Base-by-base conservation (phyloP, 2,888 invertebrate species). In the Masnerella sp. region DNA sequence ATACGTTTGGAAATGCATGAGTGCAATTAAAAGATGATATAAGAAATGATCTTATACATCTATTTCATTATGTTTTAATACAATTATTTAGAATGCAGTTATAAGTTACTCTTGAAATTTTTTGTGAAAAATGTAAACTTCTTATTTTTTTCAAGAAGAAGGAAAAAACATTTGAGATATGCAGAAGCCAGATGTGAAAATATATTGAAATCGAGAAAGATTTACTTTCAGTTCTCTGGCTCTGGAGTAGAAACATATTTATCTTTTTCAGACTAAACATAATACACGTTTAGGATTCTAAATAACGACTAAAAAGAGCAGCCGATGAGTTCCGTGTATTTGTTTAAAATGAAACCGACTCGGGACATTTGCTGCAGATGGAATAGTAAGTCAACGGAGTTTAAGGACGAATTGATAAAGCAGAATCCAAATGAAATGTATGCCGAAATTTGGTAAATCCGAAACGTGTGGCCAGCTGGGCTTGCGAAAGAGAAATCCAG, bases 331-430 rank as follows among this genome's bases (percentile, higher is more conserved):
- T 72, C 68, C 61, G 76, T 75, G 62, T 80, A 80, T 83, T 82
- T 82, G 79, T 81, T 84, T 82, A 80, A 81, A 77, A 56, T 75
- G 68, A 71, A 4, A 49, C 45, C 77, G 81, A 82, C 79, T 77
- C 62, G 78, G 74, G 80, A 81, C 82, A 83, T 84, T 84, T 80
- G 81, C 79, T 74, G 73, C 51, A 67, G 74, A 11, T 18, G n/a
- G 5, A 30, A 30, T 4, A 47, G 28, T n/a, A 9, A 38, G 17
- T 8, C 2, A 40, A 40, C 2, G 18, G 40, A 8, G 17, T 25
- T 7, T 25, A 7, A 25, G 7, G 15, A 18, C 2, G n/a, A 17
- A 40, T n/a, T 40, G 32, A 8, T 12, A 36, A 14, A 36, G 36
- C 5, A 15, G n/a, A n/a, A n/a, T n/a, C n/a, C n/a, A n/a, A 22